Evolutionary conservation across 1,140 invertebrate species (phyloP).

Genomic region (Ostrea edulis): DNA sequence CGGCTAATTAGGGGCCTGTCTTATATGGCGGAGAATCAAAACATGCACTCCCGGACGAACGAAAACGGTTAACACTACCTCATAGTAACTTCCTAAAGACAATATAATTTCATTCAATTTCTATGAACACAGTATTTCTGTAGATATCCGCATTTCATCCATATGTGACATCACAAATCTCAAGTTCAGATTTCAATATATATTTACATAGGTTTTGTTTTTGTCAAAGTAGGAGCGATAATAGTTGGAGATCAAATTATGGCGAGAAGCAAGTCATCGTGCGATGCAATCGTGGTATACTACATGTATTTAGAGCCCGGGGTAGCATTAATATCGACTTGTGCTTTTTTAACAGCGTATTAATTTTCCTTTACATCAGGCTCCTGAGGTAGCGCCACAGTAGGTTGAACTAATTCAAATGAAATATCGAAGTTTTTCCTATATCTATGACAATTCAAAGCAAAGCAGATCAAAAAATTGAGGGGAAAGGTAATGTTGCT

Average conservation of each 20-base stretch:
- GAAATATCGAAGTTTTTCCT: conserved; percentile 23
- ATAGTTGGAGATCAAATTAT: no score
- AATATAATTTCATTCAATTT: no score
- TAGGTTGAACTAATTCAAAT: conserved; percentile 15
- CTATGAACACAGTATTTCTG: no score
- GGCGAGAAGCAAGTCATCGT: no score
- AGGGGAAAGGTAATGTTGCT: neutral
- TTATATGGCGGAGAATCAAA: neutral
- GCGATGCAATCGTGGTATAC: neutral
- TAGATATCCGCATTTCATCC: no score
- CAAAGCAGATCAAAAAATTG: conserved; percentile 13
- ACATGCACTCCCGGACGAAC: neutral
- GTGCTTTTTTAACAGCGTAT: neutral
- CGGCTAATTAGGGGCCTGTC: conserved; percentile 7
- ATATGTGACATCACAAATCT: no score
- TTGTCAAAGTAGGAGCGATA: no score
- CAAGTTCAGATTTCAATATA: no score
- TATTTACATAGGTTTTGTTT: no score
- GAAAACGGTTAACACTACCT: neutral
- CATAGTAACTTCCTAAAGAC: neutral
- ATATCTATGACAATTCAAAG: neutral
- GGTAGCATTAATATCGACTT: conserved; percentile 12
- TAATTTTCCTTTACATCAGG: conserved; percentile 26
- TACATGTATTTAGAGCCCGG: neutral
- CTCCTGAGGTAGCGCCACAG: neutral